A percentile compares a stretch with the other conserved stretches of the same genome.
phyloP scores from a whole-genome alignment of 2,888 invertebrate species.

The Ptychoptera contaminata region DNA sequence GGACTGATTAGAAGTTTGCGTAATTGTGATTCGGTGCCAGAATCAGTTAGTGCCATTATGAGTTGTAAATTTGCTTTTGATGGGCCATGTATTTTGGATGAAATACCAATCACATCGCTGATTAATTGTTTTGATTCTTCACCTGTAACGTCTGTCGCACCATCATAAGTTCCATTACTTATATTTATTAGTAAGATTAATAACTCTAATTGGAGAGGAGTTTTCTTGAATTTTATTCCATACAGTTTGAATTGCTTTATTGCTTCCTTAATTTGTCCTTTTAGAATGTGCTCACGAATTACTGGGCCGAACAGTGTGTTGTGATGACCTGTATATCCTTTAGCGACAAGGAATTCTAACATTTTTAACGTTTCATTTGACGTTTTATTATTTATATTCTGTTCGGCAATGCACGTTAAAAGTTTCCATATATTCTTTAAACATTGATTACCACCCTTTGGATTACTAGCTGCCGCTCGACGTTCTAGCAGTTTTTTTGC shows the following conservation, averaged over 20 bases:
- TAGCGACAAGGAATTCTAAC: constrained; percentile 34
- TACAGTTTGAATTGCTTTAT: constrained; percentile 37
- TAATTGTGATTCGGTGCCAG: constrained; percentile 30
- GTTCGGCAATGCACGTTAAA: constrained; percentile 35
- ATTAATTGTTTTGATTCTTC: constrained; percentile 27
- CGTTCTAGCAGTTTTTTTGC: constrained; percentile 32
- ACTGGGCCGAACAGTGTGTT: constrained; percentile 46
- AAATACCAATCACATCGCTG: constrained; percentile 21
- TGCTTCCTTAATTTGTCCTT: constrained; percentile 33
- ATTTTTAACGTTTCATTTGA: constrained; percentile 30
- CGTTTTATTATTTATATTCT: constrained; percentile 19
- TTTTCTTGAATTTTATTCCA: constrained; percentile 37
- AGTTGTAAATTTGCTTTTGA: constrained; percentile 28
- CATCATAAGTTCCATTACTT: constrained; percentile 14
- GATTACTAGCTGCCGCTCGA: constrained; percentile 33
- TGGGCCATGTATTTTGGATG: constrained; percentile 29
- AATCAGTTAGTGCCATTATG: constrained; percentile 32
- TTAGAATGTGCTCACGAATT: constrained; percentile 40
- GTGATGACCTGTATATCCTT: constrained; percentile 38
- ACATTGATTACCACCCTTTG: constrained; percentile 32
- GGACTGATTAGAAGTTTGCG: constrained; percentile 36
- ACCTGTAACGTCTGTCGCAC: constrained; percentile 8
- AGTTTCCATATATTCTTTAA: constrained; percentile 45
- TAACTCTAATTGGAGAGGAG: constrained; percentile 49
- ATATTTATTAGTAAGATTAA: constrained; percentile 28